Evolutionary conservation across 2,888 invertebrate species (phyloP).

Genomic region (Lithosia quadra): DNA sequence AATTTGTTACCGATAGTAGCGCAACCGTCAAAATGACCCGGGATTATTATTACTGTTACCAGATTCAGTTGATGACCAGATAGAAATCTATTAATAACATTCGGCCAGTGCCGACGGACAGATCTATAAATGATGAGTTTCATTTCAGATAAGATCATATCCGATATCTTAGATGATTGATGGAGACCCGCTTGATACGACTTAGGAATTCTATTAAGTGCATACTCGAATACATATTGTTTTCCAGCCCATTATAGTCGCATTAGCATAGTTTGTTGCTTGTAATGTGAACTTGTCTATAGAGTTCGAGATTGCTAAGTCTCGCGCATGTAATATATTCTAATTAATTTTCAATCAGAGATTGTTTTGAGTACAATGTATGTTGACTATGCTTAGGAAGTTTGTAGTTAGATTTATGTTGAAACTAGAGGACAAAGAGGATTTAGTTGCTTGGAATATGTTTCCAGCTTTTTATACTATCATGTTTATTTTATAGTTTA

Average conservation of each 20-base stretch:
- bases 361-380: conserved; percentile 9
- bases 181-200: conserved; percentile 74
- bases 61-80: conserved; percentile 83
- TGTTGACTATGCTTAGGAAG: conserved; percentile 7
- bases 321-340: conserved; percentile 36
- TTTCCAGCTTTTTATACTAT: background rate
- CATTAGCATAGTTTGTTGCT: conserved; percentile 76
- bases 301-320: conserved; percentile 30
- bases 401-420: background rate
- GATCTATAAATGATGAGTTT: conserved; percentile 87
- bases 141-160: conserved; percentile 85
- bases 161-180: conserved; percentile 81
- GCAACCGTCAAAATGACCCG: conserved; percentile 75
- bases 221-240: conserved; percentile 71
- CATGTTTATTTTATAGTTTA: background rate
- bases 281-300: conserved; percentile 54
- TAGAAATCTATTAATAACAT: conserved; percentile 86
- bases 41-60: conserved; percentile 75
- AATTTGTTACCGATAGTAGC: conserved; percentile 80
- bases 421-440: conserved; percentile 18
- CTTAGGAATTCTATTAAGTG: conserved; percentile 82
- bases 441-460: conserved; percentile 8
- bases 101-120: conserved; percentile 81
- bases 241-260: conserved; percentile 77
- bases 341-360: conserved; percentile 51